Base-by-base conservation (phyloP, 2,797 vertebrate species). In the Adelosebastes latens region DNA sequence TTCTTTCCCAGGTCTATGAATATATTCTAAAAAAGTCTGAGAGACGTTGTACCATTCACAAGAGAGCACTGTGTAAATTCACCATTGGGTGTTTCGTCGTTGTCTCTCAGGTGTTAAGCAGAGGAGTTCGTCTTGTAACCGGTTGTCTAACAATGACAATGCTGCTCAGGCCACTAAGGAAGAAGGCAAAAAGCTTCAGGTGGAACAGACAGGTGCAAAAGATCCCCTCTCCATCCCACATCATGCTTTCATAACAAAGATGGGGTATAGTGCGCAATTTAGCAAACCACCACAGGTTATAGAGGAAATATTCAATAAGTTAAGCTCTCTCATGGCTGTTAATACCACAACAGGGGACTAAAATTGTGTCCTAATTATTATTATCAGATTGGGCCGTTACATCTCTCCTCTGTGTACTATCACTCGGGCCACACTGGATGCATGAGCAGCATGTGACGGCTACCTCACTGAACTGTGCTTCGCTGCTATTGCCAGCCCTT, bases 71-170 rank as follows among this genome's bases (percentile, higher is more conserved):
- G 39, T 84, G 34, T 87, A 53, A 77, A 84, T 89, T 94, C 77
- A 91, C 87, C 72, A 49, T 13, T 91, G 82, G 86, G 89, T 94
- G 88, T 96, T 87, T 96, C 87, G 88, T 94, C 87, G 82, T 89
- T 95, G 87, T 97, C 96, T 95, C 96, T 83, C 91, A 98, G 97
- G 95, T 95, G 75, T 93, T 94, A 95, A 95, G 94, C 95, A 91
- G 87, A 97, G 97, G 95, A 97, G 96, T 93, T 95, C 96, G 18
- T 98, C 96, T 93, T 96, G 97, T 96, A 98, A 96, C 94, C 97
- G 96, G 91, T 96, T 97, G 96, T 96, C 93, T 97, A 97, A 96
- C 95, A 97, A 96, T 94, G 93, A 93, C 96, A 97, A 93, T 93
- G 94, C 87, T 92, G 87, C 94, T 96, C 92, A 94, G 63, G 95